These are phyloP conservation scores for Chionis minor DNA, from an alignment of 2,113 vertebrate species.

Conservation along the genomic window DNA sequence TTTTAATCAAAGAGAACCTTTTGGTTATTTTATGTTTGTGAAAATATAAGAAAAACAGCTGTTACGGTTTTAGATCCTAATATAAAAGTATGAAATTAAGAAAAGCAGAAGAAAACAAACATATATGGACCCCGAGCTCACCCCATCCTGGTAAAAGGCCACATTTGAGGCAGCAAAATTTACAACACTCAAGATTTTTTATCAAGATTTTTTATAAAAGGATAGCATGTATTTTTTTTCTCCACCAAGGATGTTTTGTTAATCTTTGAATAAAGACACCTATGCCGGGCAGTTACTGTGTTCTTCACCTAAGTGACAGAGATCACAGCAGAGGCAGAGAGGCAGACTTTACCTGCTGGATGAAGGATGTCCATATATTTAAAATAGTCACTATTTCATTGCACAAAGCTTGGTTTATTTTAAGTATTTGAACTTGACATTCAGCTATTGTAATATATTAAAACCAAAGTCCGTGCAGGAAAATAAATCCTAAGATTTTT, in stretches of 20 bases:
- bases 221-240: background rate
- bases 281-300: background rate
- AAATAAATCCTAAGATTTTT: background rate
- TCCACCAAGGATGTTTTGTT: background rate
- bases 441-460: background rate
- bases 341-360: background rate
- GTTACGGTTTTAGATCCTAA: background rate
- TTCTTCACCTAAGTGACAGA: background rate
- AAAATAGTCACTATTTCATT: background rate
- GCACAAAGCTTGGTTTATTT: background rate
- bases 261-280: background rate
- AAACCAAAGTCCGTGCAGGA: background rate
- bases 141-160: background rate
- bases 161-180: background rate
- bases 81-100: background rate
- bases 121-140: background rate
- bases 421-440: background rate
- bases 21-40: background rate
- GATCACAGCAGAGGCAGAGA: background rate
- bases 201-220: background rate
- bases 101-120: background rate
- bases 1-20: background rate
- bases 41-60: background rate
- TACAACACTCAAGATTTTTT: background rate
- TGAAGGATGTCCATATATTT: background rate